These are phyloP conservation scores for Planiliza haematocheilus DNA, from an alignment of 2,113 vertebrate species.

Conservation along the genomic window DNA sequence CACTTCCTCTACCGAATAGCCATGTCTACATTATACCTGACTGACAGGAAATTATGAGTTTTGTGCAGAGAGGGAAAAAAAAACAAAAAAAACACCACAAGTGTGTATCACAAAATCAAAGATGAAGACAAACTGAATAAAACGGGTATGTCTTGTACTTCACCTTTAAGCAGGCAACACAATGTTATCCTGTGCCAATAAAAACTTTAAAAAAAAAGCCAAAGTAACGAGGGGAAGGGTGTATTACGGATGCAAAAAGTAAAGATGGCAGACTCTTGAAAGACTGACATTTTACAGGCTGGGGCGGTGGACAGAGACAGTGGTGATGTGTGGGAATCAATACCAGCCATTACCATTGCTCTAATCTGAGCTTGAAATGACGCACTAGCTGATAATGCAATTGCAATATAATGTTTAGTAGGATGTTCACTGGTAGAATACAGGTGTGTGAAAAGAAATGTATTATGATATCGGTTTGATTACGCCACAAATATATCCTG, in stretches of 20 bases:
- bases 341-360: conserved; percentile 38
- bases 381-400: background rate
- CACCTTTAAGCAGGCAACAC: conserved; percentile 2
- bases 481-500: too few species aligned
- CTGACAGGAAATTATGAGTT: too few species aligned
- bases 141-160: background rate
- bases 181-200: background rate
- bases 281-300: conserved; percentile 42
- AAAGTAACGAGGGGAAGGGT: conserved; percentile 32
- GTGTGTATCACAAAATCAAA: background rate
- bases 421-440: too few species aligned
- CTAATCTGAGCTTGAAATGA: conserved; percentile 34
- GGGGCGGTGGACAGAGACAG: conserved; percentile 19
- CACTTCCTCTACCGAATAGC: too few species aligned
- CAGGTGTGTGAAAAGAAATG: too few species aligned
- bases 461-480: background rate
- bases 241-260: conserved; percentile 43
- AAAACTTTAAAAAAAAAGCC: too few species aligned
- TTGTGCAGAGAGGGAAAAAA: too few species aligned
- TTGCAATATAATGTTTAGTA: too few species aligned
- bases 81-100: too few species aligned
- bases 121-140: conserved; percentile 19
- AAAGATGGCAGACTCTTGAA: conserved; percentile 29
- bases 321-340: conserved; percentile 37
- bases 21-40: too few species aligned